These are phyloP conservation scores for Ericerus pela DNA, from an alignment of 1,140 invertebrate species.

Conservation along the genomic window DNA sequence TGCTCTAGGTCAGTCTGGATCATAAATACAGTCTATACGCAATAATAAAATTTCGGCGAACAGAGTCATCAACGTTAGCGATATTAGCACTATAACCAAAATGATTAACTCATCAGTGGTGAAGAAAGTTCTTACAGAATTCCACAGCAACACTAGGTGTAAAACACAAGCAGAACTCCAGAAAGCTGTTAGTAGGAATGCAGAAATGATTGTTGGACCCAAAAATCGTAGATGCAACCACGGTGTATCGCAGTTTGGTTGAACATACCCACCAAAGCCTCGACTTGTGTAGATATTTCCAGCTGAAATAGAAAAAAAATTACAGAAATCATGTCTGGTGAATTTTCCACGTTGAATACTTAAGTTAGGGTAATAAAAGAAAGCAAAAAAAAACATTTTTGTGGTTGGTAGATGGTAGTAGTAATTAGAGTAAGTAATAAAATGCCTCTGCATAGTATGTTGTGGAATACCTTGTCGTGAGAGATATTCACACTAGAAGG, in stretches of 20 bases:
- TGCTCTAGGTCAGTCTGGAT: slow-evolving; percentile 23
- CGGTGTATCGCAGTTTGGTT: slow-evolving; percentile 32
- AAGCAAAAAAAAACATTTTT: too few species aligned
- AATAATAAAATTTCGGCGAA: slow-evolving; percentile 17
- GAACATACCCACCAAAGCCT: slow-evolving; percentile 32
- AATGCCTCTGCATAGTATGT: too few species aligned
- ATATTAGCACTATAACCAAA: slow-evolving; percentile 19
- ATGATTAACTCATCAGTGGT: slow-evolving; percentile 17
- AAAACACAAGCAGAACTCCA: slow-evolving; percentile 33
- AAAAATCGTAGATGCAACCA: slow-evolving; percentile 32
- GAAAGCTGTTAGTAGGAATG: slow-evolving; percentile 33
- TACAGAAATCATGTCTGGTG: too few species aligned
- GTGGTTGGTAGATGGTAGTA: too few species aligned
- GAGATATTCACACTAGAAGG: too few species aligned
- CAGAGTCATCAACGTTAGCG: slow-evolving; percentile 18
- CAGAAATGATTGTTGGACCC: slow-evolving; percentile 31
- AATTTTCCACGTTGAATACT: too few species aligned
- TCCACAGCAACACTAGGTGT: slow-evolving; percentile 18
- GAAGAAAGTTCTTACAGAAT: slow-evolving; percentile 17
- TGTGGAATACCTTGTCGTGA: too few species aligned
- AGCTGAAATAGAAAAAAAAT: slow-evolving; percentile 24
- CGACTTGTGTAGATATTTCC: slow-evolving; percentile 32
- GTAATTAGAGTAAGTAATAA: too few species aligned
- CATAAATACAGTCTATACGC: slow-evolving; percentile 23
- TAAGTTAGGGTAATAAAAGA: too few species aligned